These are phyloP conservation scores for Physeter macrocephalus DNA, from an alignment of 2,113 vertebrate genomes.

Conservation along the genomic window DNA sequence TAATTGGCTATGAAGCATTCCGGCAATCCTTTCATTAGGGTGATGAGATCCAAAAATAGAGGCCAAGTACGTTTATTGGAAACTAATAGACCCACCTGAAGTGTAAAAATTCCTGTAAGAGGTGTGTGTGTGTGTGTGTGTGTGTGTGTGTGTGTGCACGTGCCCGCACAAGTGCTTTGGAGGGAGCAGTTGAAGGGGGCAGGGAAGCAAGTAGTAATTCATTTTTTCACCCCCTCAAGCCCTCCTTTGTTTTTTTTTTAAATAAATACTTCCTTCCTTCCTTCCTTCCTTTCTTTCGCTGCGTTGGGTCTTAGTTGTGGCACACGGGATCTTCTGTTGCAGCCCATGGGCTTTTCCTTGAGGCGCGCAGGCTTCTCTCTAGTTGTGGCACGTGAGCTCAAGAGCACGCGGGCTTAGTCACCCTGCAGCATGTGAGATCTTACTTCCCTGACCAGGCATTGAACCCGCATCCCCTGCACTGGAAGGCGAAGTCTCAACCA, in stretches of 20 bases:
- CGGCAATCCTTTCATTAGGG: conserved; percentile 48
- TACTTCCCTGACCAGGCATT: too few species aligned
- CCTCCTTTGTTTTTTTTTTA: not conserved
- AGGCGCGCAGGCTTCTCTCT: too few species aligned
- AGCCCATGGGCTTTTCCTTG: too few species aligned
- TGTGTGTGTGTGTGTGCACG: fast-evolving
- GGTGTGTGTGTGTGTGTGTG: not conserved
- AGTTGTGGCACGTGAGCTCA: too few species aligned
- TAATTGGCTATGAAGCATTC: conserved; percentile 42
- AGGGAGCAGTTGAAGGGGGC: not conserved
- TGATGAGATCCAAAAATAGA: conserved; percentile 65
- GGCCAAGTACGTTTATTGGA: conserved; percentile 11
- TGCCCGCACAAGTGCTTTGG: fast-evolving
- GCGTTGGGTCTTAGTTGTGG: too few species aligned
- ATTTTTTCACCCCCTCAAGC: not conserved
- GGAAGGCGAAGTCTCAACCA: too few species aligned
- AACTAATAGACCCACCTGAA: conserved; percentile 31
- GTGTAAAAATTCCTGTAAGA: not conserved
- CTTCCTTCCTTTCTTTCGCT: too few species aligned
- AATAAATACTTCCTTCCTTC: too few species aligned
- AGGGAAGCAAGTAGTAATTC: not conserved
- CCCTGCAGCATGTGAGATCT: too few species aligned
- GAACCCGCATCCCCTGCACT: too few species aligned
- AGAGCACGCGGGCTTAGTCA: too few species aligned
- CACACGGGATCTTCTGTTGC: too few species aligned